Evolutionary conservation across 2,888 invertebrate species (phyloP), one percentile per base, ranked within the genome.

Genomic region (Xanthorhoe designata): DNA sequence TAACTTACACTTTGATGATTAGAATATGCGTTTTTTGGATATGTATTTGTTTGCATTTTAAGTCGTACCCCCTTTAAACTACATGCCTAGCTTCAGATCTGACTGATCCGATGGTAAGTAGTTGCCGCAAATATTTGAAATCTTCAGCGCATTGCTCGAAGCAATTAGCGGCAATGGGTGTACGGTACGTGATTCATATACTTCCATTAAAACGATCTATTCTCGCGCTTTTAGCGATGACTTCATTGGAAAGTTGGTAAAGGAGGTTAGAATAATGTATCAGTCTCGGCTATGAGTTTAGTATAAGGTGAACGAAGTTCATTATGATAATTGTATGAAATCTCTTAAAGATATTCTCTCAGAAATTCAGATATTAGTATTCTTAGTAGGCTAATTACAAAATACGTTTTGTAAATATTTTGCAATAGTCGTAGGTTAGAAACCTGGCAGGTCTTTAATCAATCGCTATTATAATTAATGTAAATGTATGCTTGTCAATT

Each of bases 121-220:
- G 66, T 64, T 71, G 56, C 69, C 50, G 69, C 64, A 61, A 71
- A 75, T 78, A 77, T 78, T 76, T 73, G 69, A 66, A 78, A 75
- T 75, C 68, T 73, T 75, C 66, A 62, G 68, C 68, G 72, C 69
- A 69, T 70, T 75, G 58, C 59, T 57, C 19, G 53, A 53, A 42
- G 60, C 64, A 74, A 71, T 74, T 68, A 74, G 62, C 55, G 68
- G 51, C 64, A 57, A 57, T 63, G 61, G 62, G 62, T 66, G 68
- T 55, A 53, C 35, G 55, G 68, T 55, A 53, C 35, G 55, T 58
- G 57, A 66, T 52, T 52, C 47, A 45, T 47, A 17, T 56, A 56
- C 29, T 38, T 56, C 64, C 15, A 60, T 45, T 45, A 7, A 53
- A 5, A 19, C 15, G 47, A 8, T 42, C 13, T 13, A 2, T 10